phyloP scores from a whole-genome alignment of 37 sponge, comb jelly and placozoan species.

The Aphrocallistes beatrix region DNA sequence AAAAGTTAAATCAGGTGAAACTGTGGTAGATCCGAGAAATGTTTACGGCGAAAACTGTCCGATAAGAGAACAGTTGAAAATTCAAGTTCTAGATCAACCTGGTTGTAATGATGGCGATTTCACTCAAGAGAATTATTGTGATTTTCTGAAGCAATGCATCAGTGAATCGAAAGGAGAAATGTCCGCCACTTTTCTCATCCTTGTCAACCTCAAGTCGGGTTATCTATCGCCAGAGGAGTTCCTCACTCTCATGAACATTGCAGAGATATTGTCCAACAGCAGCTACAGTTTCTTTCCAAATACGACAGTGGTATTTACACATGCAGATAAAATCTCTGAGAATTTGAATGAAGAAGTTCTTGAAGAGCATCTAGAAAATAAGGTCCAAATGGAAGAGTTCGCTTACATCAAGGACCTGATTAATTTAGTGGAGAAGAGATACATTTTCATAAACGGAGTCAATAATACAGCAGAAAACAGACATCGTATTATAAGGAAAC shows the following conservation, averaged over 20 bases:
- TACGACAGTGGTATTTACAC: neutral
- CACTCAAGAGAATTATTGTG: neutral
- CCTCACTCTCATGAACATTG: neutral
- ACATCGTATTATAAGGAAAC: neutral
- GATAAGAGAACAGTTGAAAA: neutral
- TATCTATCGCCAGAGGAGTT: neutral
- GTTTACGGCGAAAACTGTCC: too few species aligned
- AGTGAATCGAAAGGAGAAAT: neutral
- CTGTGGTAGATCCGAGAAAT: neutral
- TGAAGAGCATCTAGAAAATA: neutral
- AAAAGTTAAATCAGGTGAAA: neutral
- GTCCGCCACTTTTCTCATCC: neutral
- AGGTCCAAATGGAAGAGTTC: neutral
- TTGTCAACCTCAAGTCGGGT: neutral
- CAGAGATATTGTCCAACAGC: neutral
- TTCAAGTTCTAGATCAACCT: neutral
- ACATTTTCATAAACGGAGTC: neutral
- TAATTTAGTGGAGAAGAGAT: neutral
- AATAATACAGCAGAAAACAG: neutral
- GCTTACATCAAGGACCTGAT: neutral
- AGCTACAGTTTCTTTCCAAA: neutral
- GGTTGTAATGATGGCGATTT: neutral
- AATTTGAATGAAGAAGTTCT: neutral
- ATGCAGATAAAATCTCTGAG: neutral
- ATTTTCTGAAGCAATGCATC: neutral